phyloP scores from a whole-genome alignment of 2,797 vertebrate species.

The Pangasius larnaudii region DNA sequence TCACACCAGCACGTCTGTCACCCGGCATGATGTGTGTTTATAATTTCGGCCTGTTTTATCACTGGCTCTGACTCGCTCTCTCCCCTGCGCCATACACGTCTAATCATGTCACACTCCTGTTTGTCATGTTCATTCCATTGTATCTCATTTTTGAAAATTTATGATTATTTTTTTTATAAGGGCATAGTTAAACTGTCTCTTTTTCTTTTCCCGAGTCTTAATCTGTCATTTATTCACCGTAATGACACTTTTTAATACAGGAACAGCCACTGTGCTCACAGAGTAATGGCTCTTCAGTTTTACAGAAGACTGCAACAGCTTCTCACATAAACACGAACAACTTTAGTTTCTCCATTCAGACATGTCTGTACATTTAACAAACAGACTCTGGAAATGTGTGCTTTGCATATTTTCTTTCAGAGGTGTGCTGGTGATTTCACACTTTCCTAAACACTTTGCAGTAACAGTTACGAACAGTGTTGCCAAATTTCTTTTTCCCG shows the following conservation, averaged over 20 bases:
- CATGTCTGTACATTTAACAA: background rate
- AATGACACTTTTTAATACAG: conserved; percentile 34
- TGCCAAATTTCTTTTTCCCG: background rate
- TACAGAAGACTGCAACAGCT: too few species aligned
- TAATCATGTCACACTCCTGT: background rate
- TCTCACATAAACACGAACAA: background rate
- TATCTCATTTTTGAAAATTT: background rate
- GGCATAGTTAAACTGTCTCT: conserved; percentile 28
- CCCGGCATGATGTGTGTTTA: background rate
- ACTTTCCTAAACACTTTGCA: background rate
- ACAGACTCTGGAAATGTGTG: background rate
- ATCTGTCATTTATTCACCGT: conserved; percentile 57
- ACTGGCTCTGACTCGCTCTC: background rate
- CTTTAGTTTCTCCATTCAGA: background rate
- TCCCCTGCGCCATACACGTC: background rate
- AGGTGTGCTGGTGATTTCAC: background rate
- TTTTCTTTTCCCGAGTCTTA: conserved; percentile 49
- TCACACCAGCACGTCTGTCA: background rate
- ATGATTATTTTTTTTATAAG: background rate
- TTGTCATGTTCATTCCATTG: conserved; percentile 16
- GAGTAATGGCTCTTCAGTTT: background rate
- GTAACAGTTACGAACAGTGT: background rate
- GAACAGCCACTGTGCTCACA: background rate
- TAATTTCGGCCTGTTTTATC: background rate
- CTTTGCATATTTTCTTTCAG: background rate